A percentile compares a stretch with the other conserved stretches of the same genome.
Evolutionary conservation across 2,888 invertebrate species (phyloP).

Genomic region (Dichetophora obliterata): DNA sequence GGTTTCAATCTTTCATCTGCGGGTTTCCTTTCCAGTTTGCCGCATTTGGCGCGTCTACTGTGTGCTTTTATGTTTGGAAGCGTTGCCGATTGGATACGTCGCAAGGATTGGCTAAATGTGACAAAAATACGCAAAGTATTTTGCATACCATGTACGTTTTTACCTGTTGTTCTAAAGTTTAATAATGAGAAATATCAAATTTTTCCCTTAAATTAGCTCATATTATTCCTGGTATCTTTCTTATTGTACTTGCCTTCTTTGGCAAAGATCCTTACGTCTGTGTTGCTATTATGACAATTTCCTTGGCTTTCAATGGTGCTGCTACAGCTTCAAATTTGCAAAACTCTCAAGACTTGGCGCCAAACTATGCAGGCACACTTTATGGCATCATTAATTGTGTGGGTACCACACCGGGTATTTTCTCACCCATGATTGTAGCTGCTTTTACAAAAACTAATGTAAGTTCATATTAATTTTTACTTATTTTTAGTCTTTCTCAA

Average conservation of each 20-base stretch:
- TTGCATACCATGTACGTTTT: slow-evolving; percentile 74
- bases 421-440: slow-evolving; percentile 79
- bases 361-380: slow-evolving; percentile 80
- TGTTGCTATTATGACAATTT: slow-evolving; percentile 77
- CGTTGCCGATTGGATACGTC: slow-evolving; percentile 76
- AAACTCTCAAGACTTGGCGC: slow-evolving; percentile 79
- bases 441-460: slow-evolving; percentile 62
- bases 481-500: too few species aligned
- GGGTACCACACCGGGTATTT: slow-evolving; percentile 79
- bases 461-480: slow-evolving; percentile 17
- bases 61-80: slow-evolving; percentile 80
- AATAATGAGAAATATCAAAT: background rate
- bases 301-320: slow-evolving; percentile 77
- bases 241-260: slow-evolving; percentile 73
- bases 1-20: slow-evolving; percentile 80
- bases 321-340: slow-evolving; percentile 75
- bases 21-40: slow-evolving; percentile 78
- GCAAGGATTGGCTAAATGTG: slow-evolving; percentile 69
- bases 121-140: slow-evolving; percentile 77
- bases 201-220: slow-evolving; percentile 68
- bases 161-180: background rate
- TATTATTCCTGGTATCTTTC: slow-evolving; percentile 74
- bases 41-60: slow-evolving; percentile 78
- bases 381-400: slow-evolving; percentile 82
- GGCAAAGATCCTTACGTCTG: slow-evolving; percentile 76